A percentile compares a stretch with the other conserved stretches of the same genome.
These are phyloP conservation scores for Bucco capensis DNA, from an alignment of 2,113 vertebrate species.

Conservation along the genomic window DNA sequence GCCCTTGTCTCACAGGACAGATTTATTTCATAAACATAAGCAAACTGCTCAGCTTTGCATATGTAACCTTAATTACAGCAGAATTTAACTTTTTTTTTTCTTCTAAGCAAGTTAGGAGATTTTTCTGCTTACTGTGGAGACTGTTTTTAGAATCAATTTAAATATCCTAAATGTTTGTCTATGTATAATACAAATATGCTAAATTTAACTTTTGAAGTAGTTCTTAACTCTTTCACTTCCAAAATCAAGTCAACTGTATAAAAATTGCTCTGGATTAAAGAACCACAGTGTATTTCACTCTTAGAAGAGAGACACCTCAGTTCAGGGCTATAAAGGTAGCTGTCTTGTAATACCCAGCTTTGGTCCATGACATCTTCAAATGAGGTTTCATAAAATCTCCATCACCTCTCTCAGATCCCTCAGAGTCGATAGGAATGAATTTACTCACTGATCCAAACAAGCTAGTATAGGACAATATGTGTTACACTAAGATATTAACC, in stretches of 20 bases:
- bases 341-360: background rate
- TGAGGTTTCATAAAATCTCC: background rate
- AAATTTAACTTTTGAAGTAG: conserved; percentile 35
- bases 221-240: background rate
- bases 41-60: background rate
- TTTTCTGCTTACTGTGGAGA: background rate
- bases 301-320: background rate
- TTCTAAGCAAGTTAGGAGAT: background rate
- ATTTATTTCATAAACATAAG: conserved; percentile 17
- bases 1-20: background rate
- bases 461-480: fast-evolving
- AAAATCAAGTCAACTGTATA: background rate
- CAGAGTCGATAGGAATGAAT: background rate
- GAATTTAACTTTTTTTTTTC: background rate
- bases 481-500: background rate
- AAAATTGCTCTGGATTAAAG: background rate
- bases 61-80: background rate
- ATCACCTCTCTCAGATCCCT: background rate
- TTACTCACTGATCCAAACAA: background rate
- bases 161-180: background rate
- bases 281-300: background rate
- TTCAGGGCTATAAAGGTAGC: background rate
- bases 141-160: conserved; percentile 7
- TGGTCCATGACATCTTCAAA: background rate
- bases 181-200: background rate